Evolutionary conservation across 2,888 invertebrate species (phyloP).

Genomic region (Eupeodes latifasciatus): DNA sequence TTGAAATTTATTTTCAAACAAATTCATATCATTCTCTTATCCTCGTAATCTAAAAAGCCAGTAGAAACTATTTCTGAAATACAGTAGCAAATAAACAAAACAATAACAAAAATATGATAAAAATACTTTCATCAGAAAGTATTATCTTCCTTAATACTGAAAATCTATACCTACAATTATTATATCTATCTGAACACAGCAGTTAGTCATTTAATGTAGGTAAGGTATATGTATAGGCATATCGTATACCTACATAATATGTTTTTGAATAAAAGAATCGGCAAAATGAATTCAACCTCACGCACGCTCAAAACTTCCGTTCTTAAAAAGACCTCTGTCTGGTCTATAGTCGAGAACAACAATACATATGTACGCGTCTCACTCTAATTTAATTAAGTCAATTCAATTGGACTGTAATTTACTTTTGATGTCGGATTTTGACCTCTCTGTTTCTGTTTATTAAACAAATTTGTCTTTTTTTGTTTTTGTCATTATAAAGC

Average conservation of each 20-base stretch:
- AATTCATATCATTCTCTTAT: too few species aligned
- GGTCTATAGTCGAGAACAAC: constrained; percentile 5
- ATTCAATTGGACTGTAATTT: constrained; percentile 49
- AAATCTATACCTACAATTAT: not conserved
- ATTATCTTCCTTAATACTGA: not conserved
- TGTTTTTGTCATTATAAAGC: not conserved
- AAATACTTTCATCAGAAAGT: too few species aligned
- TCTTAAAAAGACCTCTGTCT: constrained; percentile 1
- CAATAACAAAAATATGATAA: too few species aligned
- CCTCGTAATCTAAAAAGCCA: too few species aligned
- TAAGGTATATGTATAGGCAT: not conserved
- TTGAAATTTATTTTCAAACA: too few species aligned
- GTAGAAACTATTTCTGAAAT: too few species aligned
- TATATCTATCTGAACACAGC: not conserved
- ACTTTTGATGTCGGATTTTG: constrained; percentile 40
- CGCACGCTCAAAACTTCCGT: constrained; percentile 63
- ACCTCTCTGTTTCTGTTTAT: constrained; percentile 31
- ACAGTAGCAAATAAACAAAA: too few species aligned
- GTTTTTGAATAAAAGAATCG: not conserved
- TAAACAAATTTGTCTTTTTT: not conserved
- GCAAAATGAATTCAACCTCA: constrained; percentile 56
- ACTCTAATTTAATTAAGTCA: constrained; percentile 49
- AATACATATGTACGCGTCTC: constrained; percentile 36
- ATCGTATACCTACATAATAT: constrained; percentile 39
- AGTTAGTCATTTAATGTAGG: not conserved